These are phyloP conservation scores for Tragelaphus strepsiceros DNA, from an alignment of 2,113 vertebrate species.

Conservation along the genomic window DNA sequence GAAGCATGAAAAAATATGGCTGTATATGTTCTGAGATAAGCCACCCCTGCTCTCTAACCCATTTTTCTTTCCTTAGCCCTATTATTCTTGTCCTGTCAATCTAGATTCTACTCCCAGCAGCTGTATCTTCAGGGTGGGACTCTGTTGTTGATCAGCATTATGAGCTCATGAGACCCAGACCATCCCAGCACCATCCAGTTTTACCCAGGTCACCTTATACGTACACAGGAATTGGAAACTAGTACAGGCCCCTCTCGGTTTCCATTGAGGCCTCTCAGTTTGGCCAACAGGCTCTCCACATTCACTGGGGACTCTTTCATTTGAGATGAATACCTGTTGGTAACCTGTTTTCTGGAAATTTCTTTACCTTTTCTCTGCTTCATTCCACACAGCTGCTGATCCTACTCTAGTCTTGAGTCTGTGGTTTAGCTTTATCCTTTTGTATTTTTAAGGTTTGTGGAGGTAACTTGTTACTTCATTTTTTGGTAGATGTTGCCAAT, in stretches of 20 bases:
- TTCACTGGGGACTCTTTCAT: not conserved
- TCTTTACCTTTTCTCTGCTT: not conserved
- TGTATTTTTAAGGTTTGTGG: not conserved
- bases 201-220: not conserved
- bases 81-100: not conserved
- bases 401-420: not conserved
- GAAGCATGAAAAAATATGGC: not conserved
- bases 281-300: not conserved
- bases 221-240: not conserved
- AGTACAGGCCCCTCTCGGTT: not conserved
- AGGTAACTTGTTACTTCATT: not conserved
- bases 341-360: not conserved
- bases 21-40: not conserved
- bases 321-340: not conserved
- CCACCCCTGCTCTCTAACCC: not conserved
- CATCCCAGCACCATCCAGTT: not conserved
- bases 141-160: not conserved
- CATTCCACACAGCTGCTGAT: not conserved
- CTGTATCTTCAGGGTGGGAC: not conserved
- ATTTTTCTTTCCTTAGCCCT: not conserved
- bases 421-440: not conserved
- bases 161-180: not conserved
- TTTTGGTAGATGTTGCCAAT: not conserved
- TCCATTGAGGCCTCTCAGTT: not conserved
- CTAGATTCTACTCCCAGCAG: not conserved